These are phyloP conservation scores for Tokudaia muenninki DNA, from an alignment of 2,797 vertebrate genomes.

Conservation along the genomic window DNA sequence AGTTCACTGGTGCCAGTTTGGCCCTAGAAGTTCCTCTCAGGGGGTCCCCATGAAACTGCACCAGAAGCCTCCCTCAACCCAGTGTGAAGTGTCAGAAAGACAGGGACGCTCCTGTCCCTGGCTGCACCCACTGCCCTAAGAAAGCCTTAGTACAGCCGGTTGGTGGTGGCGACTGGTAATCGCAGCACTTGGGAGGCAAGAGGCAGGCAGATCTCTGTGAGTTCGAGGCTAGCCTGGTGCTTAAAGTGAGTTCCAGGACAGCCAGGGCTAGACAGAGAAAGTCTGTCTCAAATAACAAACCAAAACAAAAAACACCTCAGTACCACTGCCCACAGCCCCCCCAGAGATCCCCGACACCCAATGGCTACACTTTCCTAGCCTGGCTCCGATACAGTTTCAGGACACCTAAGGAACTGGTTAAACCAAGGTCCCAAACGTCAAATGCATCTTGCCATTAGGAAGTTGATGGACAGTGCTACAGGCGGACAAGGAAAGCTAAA, in stretches of 20 bases:
- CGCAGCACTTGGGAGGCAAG: not conserved
- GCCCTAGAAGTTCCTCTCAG: not conserved
- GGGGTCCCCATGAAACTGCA: not conserved
- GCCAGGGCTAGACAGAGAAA: not conserved
- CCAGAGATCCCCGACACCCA: not conserved
- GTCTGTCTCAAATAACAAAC: not conserved
- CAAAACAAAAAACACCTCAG: not conserved
- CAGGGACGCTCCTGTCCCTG: not conserved
- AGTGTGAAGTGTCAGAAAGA: not conserved
- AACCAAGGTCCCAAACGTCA: not conserved
- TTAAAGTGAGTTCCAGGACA: not conserved
- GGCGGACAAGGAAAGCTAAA: not conserved
- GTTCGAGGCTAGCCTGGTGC: not conserved
- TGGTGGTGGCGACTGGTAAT: not conserved
- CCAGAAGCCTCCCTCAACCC: not conserved
- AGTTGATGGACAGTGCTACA: not conserved
- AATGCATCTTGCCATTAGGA: not conserved
- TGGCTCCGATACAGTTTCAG: rapidly evolving
- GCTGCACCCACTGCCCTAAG: not conserved
- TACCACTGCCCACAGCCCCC: not conserved
- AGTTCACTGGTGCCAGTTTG: not conserved
- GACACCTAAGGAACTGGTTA: not conserved
- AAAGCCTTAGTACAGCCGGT: too few species aligned
- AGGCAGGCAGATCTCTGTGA: not conserved
- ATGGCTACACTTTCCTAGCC: too few species aligned